Evolutionary conservation across 2,113 vertebrate genomes (phyloP), one percentile per base, ranked within the genome.

Genomic region (Sterrhoptilus dennistouni): DNA sequence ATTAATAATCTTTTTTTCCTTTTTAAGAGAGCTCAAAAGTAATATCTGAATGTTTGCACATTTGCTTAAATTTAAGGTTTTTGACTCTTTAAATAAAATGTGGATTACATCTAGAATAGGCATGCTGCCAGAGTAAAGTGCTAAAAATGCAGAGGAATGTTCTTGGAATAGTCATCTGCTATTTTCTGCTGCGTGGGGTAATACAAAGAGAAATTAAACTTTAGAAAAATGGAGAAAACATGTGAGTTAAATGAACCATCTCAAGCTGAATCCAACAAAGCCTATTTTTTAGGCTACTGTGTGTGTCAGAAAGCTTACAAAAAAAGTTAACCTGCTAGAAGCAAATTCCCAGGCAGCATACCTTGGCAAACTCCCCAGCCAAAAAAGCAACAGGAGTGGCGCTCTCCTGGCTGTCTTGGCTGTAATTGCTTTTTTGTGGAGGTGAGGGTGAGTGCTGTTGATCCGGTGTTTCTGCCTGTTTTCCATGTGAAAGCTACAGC

Each of bases 91-190:
- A 71, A 90, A 35, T 80, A 66, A 56, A 47, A 50, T 1, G 3
- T 33, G 42, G 52, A 52, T 94, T 78, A 14, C 42, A 65, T 76
- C 54, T 83, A 63, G 60, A 92, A 59, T 66, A 78, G 89, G 65
- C 52, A 20, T 83, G 44, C 74, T 95, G 87, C 52, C 89, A 92
- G 68, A 50, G 28, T 50, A 7, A 66, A 63, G 76, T 68, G 52
- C 90, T 83, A 81, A 93, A 93, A 95, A 81, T 52, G 64, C 86
- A 92, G 69, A 85, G 53, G 64, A 65, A 31, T 65, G 64, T 93
- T 95, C 65, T 85, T 79, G 87, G 74, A 95, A 79, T 82, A 85
- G 87, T 89, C 77, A 68, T 64, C 78, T 85, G 84, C 83, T 96
- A 53, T 93, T 91, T 81, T 87, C 53, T 93, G 84, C 70, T 91